A percentile compares a stretch with the other conserved stretches of the same genome.
These are phyloP conservation scores for Chrysolina oricalcia DNA, from an alignment of 2,888 invertebrate genomes.

Conservation along the genomic window DNA sequence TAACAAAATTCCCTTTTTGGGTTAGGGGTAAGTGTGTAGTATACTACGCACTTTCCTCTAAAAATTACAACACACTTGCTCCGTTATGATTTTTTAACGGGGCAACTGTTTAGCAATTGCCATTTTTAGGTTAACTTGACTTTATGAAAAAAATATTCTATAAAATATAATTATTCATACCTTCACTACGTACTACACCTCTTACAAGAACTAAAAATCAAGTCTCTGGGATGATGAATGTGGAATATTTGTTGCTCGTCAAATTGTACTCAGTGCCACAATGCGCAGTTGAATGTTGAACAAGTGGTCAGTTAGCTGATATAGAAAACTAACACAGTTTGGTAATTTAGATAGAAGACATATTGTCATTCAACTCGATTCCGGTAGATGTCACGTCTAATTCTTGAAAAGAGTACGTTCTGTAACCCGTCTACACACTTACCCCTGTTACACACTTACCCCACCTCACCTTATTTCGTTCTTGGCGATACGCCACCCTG, in stretches of 20 bases:
- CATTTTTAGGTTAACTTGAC: conserved; percentile 9
- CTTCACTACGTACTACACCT: conserved; percentile 1
- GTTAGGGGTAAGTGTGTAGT: no score
- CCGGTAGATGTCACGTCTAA: conserved; percentile 6
- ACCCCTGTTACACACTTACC: no score
- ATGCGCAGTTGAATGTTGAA: conserved; percentile 13
- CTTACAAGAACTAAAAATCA: conserved; percentile 1
- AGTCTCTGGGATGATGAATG: conserved; percentile 6
- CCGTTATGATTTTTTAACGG: conserved; percentile 13
- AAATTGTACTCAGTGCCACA: conserved; percentile 11
- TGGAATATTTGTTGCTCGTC: not conserved
- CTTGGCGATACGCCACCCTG: no score
- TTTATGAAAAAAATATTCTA: conserved; percentile 15
- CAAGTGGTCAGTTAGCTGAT: conserved; percentile 12
- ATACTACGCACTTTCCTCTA: conserved; percentile 12
- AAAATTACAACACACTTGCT: conserved; percentile 14
- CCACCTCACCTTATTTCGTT: no score
- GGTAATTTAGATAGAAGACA: conserved; percentile 14
- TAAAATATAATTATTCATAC: conserved; percentile 13
- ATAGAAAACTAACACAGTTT: conserved; percentile 8
- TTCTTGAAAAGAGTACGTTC: not conserved
- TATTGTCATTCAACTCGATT: conserved; percentile 7
- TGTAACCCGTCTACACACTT: no score
- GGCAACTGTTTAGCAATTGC: conserved; percentile 2
- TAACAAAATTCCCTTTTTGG: conserved; percentile 4